Evolutionary conservation across 2,797 vertebrate species (phyloP).

Genomic region (Chelonia mydas): DNA sequence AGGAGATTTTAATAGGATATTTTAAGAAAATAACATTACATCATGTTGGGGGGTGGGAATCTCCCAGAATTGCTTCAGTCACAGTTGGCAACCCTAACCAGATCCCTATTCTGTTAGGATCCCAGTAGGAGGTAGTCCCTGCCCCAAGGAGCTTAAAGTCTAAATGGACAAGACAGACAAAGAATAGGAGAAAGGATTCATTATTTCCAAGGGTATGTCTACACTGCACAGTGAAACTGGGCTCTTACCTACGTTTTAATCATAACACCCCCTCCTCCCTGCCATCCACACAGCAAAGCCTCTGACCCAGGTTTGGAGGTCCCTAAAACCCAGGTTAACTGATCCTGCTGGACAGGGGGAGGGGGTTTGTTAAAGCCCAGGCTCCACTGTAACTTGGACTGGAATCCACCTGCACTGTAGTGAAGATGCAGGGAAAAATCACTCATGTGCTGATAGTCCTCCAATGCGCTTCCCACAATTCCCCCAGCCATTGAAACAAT

Average conservation of each 20-base stretch:
- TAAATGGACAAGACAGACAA: background rate
- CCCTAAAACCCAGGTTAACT: background rate
- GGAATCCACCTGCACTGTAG: background rate
- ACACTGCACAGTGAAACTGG: background rate
- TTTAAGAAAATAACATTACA: too few relatives aligned
- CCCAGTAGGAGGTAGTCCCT: background rate
- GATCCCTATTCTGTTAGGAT: background rate
- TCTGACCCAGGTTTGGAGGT: background rate
- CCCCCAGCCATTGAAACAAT: too few relatives aligned
- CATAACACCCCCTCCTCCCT: background rate
- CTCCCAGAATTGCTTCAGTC: too few relatives aligned
- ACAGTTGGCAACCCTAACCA: too few relatives aligned
- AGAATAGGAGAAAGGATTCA: background rate
- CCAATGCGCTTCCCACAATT: too few relatives aligned
- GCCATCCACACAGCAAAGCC: background rate
- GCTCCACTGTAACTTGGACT: background rate
- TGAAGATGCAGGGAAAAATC: too few relatives aligned
- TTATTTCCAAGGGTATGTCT: background rate
- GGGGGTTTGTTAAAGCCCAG: too few relatives aligned
- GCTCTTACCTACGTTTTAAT: background rate
- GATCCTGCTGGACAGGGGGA: too few relatives aligned
- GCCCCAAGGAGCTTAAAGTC: background rate
- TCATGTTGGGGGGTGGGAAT: too few relatives aligned
- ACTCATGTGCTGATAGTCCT: too few relatives aligned
- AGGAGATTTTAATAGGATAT: too few relatives aligned